Conservation (phyloP, 2,888 invertebrate species). For the Plagiodera versicolora region DNA sequence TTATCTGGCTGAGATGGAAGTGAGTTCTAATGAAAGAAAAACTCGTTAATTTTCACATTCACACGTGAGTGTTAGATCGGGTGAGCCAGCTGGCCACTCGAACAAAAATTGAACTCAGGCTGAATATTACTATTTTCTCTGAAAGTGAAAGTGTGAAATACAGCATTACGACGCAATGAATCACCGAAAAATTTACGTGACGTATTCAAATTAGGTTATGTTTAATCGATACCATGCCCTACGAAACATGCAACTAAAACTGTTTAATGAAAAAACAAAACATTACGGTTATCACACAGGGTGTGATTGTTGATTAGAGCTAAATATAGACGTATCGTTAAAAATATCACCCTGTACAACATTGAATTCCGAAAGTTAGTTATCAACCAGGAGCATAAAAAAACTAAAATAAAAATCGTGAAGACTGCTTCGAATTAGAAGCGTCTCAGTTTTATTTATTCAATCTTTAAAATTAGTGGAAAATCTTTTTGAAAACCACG, state of each 20-base stretch:
- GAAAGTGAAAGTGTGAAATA: constrained; percentile 10
- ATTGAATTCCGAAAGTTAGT: too few relatives aligned
- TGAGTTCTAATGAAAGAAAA: constrained; percentile 66
- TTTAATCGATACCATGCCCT: constrained; percentile 25
- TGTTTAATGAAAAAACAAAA: too few relatives aligned
- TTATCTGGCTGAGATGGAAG: constrained; percentile 59
- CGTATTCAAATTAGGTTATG: constrained; percentile 12
- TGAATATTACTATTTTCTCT: neutral
- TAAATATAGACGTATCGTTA: neutral
- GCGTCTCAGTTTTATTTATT: too few relatives aligned
- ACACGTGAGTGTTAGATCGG: neutral
- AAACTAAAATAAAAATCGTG: neutral
- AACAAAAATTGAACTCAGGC: too few relatives aligned
- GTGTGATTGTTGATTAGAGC: neutral
- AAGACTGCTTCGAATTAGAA: too few relatives aligned
- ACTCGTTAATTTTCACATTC: constrained; percentile 10
- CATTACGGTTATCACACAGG: too few relatives aligned
- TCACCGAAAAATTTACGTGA: constrained; percentile 16
- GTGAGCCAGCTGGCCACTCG: neutral
- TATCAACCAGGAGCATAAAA: too few relatives aligned
- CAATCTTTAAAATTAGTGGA: too few relatives aligned
- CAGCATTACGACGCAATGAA: constrained; percentile 4
- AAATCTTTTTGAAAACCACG: too few relatives aligned
- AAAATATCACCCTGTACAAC: too few relatives aligned
- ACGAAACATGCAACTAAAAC: constrained; percentile 26